Evolutionary conservation across 2,797 vertebrate genomes (phyloP).

Genomic region (Orientallactaga sibirica): DNA sequence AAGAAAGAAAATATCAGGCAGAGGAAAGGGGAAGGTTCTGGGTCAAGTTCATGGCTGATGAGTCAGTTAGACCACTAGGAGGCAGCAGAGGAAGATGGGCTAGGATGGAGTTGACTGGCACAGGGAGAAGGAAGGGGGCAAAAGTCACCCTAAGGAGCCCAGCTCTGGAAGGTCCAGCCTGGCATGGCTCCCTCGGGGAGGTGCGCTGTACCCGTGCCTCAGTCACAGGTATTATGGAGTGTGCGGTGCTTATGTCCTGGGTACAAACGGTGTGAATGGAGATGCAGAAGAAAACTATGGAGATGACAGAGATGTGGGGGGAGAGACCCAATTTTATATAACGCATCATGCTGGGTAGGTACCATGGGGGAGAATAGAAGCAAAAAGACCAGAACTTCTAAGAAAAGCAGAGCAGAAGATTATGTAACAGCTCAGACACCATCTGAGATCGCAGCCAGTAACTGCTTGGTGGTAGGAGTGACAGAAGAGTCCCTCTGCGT

Average conservation of each 20-base stretch:
- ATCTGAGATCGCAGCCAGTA: fast-evolving
- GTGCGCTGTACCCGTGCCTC: fast-evolving
- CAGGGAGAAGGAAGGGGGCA: background rate
- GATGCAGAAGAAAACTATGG: fast-evolving
- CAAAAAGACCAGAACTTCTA: background rate
- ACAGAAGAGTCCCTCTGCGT: fast-evolving
- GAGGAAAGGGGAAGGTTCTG: too few species aligned
- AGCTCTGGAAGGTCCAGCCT: background rate
- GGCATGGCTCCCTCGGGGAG: background rate
- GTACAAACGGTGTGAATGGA: fast-evolving
- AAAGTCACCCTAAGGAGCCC: fast-evolving
- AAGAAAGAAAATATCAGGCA: too few species aligned
- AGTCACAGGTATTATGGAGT: background rate
- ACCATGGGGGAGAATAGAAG: background rate
- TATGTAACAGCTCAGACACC: fast-evolving
- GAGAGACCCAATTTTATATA: background rate
- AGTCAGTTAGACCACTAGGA: background rate
- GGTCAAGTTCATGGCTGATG: too few species aligned
- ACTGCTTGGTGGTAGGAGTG: fast-evolving
- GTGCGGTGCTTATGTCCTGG: fast-evolving
- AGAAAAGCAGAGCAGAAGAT: background rate
- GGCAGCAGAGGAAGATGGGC: background rate
- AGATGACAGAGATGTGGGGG: too few species aligned
- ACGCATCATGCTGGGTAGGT: background rate
- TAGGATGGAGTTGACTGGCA: background rate